Conservation (phyloP, 92 coral and sea anemone species). For the Porites lobata region DNA sequence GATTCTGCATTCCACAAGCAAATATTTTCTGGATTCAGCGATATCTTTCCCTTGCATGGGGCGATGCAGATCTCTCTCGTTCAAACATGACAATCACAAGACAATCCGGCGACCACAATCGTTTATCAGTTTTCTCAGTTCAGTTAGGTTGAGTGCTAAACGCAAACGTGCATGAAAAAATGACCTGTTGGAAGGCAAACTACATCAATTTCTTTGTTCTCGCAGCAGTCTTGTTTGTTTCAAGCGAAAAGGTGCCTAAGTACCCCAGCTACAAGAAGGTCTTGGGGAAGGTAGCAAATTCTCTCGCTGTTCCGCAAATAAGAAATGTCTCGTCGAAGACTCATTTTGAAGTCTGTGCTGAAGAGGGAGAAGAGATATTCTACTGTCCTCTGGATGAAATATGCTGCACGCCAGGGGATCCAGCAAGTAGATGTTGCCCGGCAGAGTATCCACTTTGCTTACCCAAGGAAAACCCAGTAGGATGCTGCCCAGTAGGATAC, state of each 20-base stretch:
- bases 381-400: conserved; percentile 12
- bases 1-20: too few relatives aligned
- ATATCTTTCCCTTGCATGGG: too few relatives aligned
- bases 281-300: not conserved
- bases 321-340: not conserved
- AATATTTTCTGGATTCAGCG: too few relatives aligned
- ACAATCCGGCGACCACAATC: too few relatives aligned
- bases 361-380: not conserved
- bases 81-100: too few relatives aligned
- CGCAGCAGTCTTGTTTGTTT: not conserved
- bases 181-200: not conserved
- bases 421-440: conserved; percentile 20
- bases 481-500: conserved; percentile 22
- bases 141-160: not conserved
- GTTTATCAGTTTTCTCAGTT: not conserved
- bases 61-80: too few relatives aligned
- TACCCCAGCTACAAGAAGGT: not conserved
- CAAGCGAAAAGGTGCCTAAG: not conserved
- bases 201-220: not conserved
- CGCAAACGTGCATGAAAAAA: not conserved
- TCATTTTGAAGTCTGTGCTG: not conserved
- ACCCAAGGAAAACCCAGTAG: not conserved
- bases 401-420: conserved; percentile 19
- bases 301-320: not conserved
- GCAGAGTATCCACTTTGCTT: conserved; percentile 25